Evolutionary conservation across 2,113 vertebrate species (phyloP), one percentile per base, ranked within the genome.

Genomic region (Actinemys pallida): DNA sequence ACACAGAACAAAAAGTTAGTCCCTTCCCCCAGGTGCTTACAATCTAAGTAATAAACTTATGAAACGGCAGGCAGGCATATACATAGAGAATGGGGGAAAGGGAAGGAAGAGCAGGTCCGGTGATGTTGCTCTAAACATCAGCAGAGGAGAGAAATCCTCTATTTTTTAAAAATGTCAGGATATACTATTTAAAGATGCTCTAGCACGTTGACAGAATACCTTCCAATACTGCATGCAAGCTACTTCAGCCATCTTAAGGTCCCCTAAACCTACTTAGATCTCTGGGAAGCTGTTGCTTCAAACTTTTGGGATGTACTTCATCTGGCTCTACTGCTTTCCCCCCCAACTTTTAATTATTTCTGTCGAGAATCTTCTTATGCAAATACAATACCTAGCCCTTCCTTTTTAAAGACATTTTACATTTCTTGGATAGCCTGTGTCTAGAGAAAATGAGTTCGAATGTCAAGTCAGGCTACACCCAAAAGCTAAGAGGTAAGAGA

Each of bases 1-100:
- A 92, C 85, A 90, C 29, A 56, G 65, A 94, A 83, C 52, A 95
- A 90, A 96, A 93, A 94, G 54, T 83, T 85, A 72, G 24, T 75
- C 45, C 93, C 81, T 94, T 81, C 93, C 59, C 52, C 49, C 80
- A 31, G 90, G 80, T 0, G 0, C 84, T 96, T 94, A 56, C 79
- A 86, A 90, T 83, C 53, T 89, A 83, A 45, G 81, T 22, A 96
- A 27, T 17, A 57, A 93, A 88, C 62, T 96, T 94, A 89, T 92
- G 87, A 95, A 87, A 56, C 57, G 72, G 4, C 8, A 12, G 4
- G 42, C 42, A 89, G 24, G 47, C 86, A 91, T 87, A 80, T 53
- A 72, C 59, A 72, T 69, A 10, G 16, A 69, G 35, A 59, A n/a
- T 69, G 62, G 35, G 80, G 83, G 84, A 90, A 65, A n/a, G 72